A percentile compares a stretch with the other conserved stretches of the same genome.
Evolutionary conservation across 2,888 invertebrate genomes (phyloP).

Genomic region (Epirrhoe alternata): DNA sequence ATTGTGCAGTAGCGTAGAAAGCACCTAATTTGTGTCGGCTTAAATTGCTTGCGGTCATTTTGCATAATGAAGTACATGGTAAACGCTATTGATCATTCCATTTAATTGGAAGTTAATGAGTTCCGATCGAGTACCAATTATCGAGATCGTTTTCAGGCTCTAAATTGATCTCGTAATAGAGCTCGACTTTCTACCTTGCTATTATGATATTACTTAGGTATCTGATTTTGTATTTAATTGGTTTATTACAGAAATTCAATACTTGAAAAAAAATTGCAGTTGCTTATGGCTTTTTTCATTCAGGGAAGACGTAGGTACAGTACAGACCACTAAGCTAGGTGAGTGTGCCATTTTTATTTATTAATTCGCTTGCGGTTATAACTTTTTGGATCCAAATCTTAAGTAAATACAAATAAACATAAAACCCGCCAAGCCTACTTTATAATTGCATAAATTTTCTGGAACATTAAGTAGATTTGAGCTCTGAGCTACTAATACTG

Average conservation of each 20-base stretch:
- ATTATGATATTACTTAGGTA: constrained; percentile 14
- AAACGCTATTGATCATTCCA: constrained; percentile 53
- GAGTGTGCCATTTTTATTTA: neutral
- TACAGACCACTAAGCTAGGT: neutral
- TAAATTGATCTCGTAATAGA: constrained; percentile 48
- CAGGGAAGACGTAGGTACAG: neutral
- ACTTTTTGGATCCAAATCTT: neutral
- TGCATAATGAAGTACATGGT: constrained; percentile 31
- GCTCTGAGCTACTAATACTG: constrained; percentile 60
- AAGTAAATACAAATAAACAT: neutral
- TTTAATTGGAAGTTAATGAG: constrained; percentile 61
- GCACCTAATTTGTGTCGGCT: constrained; percentile 6
- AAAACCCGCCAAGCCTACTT: constrained; percentile 42
- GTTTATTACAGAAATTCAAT: neutral
- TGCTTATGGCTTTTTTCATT: neutral
- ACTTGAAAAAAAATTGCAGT: neutral
- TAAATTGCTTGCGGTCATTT: constrained; percentile 22
- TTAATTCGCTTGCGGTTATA: neutral
- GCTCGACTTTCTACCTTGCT: constrained; percentile 19
- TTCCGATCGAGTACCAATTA: constrained; percentile 58
- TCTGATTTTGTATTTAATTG: neutral
- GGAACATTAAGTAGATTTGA: constrained; percentile 62
- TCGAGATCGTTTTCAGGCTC: constrained; percentile 54
- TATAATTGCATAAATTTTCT: constrained; percentile 67
- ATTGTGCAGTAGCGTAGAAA: constrained; percentile 3